Evolutionary conservation across 2,113 vertebrate genomes (phyloP), one percentile per base, ranked within the genome.

Genomic region (Noctilio leporinus): DNA sequence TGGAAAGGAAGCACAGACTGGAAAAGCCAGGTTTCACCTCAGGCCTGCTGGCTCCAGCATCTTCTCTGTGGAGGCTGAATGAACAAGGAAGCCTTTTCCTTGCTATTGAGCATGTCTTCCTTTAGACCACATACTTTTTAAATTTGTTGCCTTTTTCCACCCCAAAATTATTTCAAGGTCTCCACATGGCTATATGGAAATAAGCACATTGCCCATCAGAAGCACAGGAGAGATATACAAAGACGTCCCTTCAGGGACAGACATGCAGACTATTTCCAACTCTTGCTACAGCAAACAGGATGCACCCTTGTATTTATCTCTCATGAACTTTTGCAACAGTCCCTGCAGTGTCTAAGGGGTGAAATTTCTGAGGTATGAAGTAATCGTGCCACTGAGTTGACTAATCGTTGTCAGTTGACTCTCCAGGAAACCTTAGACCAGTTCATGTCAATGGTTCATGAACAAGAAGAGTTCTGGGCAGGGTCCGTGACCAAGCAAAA

Each of bases 401-500:
- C 15, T 16, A 64, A 45, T 40, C n/a, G 12, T 26, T 45, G 49
- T 53, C 82, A 53, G 30, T 55, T 96, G 15, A 67, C 43, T 76
- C 45, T 91, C 43, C 30, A 40, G 24, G 17, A 69, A 40, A 5
- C 4, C 22, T 35, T 30, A 67, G 59, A 81, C 22, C 19, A 22
- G 26, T 40, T 75, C 33, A 12, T 5, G 24, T 16, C 3, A 12
- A 7, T 8, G 4, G 28, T 3, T 3, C 15, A 0, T 17, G 38
- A 75, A 19, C 49, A 16, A 57, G 70, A 84, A 43, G 1, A 55
- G 30, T 4, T 0, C 65, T 43, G 19, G 8, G 12, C n/a, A 49
- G 55, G 59, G 10, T 69, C 86, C 90, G 49, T 28, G 49, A 78
- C 19, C 47, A 59, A 86, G 77, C 57, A 59, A 70, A 96, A 87